Evolutionary conservation across 1,140 invertebrate species (phyloP).

Genomic region (Antheraea pernyi): DNA sequence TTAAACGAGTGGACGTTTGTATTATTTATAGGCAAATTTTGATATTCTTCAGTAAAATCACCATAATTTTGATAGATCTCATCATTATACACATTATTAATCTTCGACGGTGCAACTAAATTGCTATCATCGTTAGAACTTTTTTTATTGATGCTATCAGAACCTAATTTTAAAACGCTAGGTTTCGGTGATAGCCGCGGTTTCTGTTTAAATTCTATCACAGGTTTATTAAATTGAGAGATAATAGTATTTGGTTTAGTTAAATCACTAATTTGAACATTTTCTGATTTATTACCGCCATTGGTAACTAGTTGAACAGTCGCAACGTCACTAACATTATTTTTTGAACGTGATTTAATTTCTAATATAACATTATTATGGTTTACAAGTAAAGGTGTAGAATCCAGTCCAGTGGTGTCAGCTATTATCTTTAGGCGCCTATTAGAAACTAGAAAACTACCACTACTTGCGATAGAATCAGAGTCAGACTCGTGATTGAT

Average conservation of each 20-base stretch:
- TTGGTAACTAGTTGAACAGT: not conserved
- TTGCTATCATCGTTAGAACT: not conserved
- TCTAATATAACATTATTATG: slow-evolving; percentile 18
- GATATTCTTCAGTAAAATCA: not conserved
- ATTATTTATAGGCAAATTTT: not conserved
- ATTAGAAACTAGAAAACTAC: slow-evolving; percentile 12
- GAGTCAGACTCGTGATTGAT: not conserved
- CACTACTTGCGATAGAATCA: slow-evolving; percentile 10
- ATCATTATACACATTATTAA: not conserved
- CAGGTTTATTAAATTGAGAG: not conserved
- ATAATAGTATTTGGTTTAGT: not conserved
- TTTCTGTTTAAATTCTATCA: not conserved
- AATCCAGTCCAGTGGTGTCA: not conserved
- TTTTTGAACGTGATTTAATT: slow-evolving; percentile 12
- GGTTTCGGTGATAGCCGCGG: not conserved
- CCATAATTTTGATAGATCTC: not conserved
- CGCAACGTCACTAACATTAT: not conserved
- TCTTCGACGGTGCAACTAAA: not conserved
- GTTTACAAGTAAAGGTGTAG: slow-evolving; percentile 4
- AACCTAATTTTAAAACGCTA: not conserved
- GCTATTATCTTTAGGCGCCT: slow-evolving; percentile 7
- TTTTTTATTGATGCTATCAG: not conserved
- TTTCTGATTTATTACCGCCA: not conserved
- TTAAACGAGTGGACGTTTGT: slow-evolving; percentile 7
- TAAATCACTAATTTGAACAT: not conserved